Evolutionary conservation across 2,797 vertebrate species (phyloP).

Genomic region (Avahi laniger): DNA sequence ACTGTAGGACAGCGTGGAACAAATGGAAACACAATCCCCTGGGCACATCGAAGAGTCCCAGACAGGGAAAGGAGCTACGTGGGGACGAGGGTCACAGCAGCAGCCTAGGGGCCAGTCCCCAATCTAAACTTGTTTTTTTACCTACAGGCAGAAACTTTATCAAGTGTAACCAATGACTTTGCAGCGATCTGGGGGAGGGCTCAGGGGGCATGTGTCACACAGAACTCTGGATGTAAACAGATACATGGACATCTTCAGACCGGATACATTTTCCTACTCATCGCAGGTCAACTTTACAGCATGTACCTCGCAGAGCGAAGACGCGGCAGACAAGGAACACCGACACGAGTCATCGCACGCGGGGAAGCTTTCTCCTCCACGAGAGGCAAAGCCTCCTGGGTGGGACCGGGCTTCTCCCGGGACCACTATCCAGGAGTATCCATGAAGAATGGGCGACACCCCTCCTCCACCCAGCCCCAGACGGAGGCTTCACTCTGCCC

Average conservation of each 20-base stretch:
- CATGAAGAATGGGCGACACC: accelerated
- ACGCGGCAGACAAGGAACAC: neutral
- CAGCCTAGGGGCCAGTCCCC: neutral
- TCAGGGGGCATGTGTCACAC: neutral
- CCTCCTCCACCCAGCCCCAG: accelerated
- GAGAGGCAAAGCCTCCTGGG: neutral
- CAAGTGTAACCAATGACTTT: neutral
- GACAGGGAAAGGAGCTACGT: accelerated
- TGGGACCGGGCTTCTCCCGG: neutral
- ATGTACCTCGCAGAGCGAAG: neutral
- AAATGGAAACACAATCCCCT: neutral
- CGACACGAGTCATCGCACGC: neutral
- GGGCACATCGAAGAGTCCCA: neutral
- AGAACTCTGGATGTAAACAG: neutral
- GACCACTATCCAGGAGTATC: too few relatives aligned
- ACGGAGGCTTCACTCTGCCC: neutral
- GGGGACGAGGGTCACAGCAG: conserved; percentile 9
- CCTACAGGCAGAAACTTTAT: neutral
- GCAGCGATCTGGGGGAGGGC: neutral
- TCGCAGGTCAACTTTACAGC: neutral
- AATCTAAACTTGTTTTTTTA: neutral
- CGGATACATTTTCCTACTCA: neutral
- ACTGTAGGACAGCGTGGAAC: neutral
- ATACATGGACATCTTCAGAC: neutral
- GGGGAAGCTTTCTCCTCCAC: neutral